A percentile compares a stretch with the other conserved stretches of the same genome.
Conservation (phyloP, 2,797 vertebrate genomes). For the Margarornis squamiger region DNA sequence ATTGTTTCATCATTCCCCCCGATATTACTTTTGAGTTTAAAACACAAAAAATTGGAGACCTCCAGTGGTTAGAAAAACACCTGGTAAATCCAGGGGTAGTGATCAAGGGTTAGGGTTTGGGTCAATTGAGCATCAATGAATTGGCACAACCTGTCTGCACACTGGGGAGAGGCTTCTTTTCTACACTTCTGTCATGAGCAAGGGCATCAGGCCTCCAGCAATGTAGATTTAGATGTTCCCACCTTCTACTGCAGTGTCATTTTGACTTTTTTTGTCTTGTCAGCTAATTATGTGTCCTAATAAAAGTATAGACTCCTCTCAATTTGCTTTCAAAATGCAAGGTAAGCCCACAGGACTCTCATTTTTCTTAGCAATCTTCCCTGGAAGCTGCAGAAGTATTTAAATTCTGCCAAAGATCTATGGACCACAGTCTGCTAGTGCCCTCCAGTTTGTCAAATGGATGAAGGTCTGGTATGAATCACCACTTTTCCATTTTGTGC, state of each 20-base stretch:
- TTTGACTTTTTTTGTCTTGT: background rate
- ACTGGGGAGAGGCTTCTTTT: background rate
- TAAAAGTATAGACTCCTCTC: background rate
- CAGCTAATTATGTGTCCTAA: background rate
- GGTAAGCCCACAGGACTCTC: background rate
- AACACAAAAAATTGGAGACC: background rate
- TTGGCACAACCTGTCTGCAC: background rate
- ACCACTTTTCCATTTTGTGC: conserved; percentile 43
- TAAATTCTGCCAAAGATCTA: conserved; percentile 18
- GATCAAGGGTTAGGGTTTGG: background rate
- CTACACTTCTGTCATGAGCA: background rate
- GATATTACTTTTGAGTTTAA: background rate
- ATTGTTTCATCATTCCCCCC: background rate
- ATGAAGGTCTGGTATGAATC: conserved; percentile 46
- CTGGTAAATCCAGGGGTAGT: background rate
- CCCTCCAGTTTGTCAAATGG: conserved; percentile 31
- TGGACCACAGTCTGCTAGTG: background rate
- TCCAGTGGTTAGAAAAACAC: background rate
- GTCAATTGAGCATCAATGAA: background rate
- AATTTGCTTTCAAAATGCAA: background rate
- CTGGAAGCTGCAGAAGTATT: background rate
- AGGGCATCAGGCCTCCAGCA: background rate
- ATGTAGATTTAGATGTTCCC: background rate
- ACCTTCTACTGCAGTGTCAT: background rate
- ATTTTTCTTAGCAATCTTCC: background rate